Base-by-base conservation (phyloP, 2,797 vertebrate species). In the Alca torda region DNA sequence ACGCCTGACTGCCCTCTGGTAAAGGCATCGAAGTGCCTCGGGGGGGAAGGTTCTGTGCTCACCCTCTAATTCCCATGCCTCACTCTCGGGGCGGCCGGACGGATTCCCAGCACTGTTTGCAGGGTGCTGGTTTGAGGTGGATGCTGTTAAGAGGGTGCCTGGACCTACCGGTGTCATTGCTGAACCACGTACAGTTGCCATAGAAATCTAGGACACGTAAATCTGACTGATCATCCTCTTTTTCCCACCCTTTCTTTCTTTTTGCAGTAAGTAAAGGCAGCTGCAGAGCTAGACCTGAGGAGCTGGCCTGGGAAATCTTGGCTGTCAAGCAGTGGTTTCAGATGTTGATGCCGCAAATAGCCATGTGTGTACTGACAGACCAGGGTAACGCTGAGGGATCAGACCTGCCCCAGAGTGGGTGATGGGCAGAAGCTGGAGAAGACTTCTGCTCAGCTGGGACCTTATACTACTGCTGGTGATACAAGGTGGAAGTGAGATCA, bases 191-290 rank as follows among this genome's bases (percentile, higher is more conserved):
- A 80, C 4, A 15, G 97, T 98, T 98, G 95, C 96, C 87, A 96
- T 97, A 93, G 98, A 97, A 96, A 98, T 90, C 73, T 51, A 45
- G 61, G 87, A 95, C 72, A 93, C 2, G 1, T 30, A 74, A 95
- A 95, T 94, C 89, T 84, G 75, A 57, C 68, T 83, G 77, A 85
- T 89, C 87, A 72, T 82, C 4, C 0, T 54, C 23, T 74, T 75
- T 78, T 39, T 3, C 45, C 57, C 54, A 46, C 31, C 18, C 46
- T 82, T 92, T 59, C 59, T 78, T 91, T 90, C 51, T 63, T 82
- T 90, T 77, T 53, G n/a, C 13, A 6, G 56, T 31, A 65, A 93
- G 51, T 46, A 76, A 91, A 93, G 74, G 70, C 45, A 60, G 82
- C 30, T n/a, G 59, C 37, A 51, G 41, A 37, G 72, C n/a, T 65